Evolutionary conservation across 1,140 invertebrate genomes (phyloP), one percentile per base, ranked within the genome.

Genomic region (Caenorhabditis latens): DNA sequence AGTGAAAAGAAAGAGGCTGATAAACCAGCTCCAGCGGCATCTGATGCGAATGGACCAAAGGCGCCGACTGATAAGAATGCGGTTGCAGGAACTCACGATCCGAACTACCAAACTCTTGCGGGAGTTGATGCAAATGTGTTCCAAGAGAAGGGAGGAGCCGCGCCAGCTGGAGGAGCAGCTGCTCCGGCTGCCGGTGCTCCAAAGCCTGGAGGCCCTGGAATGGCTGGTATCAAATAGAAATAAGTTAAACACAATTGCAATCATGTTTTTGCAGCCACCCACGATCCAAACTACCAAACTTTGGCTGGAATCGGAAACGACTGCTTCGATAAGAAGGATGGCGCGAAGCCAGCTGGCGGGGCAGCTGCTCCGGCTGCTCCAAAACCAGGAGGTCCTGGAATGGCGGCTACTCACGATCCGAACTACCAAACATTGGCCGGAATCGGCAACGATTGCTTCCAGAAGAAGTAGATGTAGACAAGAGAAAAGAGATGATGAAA

Each of bases 211-310:
- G 71, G 71, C 19, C 71, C 71, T 50, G 71, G 71, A 79, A 79
- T 79, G 71, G 71, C 71, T 50, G 71, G 71, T 79, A 46, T 65
- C 8, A 65, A 61, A 61, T 61, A 19, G 57, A 8, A n/a, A n/a
- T n/a, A n/a, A n/a, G n/a, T 14, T 8, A 61, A 61, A 61, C 57
- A 4, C 13, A 0, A 24, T 1, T 19, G n/a, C 14, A 13, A 61
- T 42, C 63, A 40, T 43, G 2, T 79, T 11, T 43, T 50, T 50
- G 21, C 71, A 48, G 71, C 71, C 11, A 79, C 71, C n/a, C 71
- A 79, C n/a, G 71, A 79, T n/a, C 71, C 71, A 14, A 79, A 79
- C 71, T 79, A 79, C 71, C 71, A 79, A 79, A 79, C 71, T 50
- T 11, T 79, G 46, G 71, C 71, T 50, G 71, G 71, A 50, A 48